Evolutionary conservation across 2,113 vertebrate species (phyloP).

Genomic region (Tetrao urogallus): DNA sequence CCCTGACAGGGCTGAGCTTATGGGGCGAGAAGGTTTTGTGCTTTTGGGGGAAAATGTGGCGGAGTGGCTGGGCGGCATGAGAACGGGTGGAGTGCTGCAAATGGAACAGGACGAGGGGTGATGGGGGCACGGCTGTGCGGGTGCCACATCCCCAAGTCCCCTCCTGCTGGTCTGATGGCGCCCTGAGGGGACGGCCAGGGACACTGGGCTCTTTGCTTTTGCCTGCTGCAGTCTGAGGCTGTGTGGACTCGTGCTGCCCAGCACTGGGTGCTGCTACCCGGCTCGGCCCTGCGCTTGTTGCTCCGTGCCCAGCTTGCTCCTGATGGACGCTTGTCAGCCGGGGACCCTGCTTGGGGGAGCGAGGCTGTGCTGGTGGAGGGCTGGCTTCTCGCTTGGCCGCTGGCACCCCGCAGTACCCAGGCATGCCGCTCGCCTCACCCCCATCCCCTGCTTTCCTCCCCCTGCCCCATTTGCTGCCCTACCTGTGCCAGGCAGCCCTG

Average conservation of each 20-base stretch:
- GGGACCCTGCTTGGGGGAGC: background rate
- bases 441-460: background rate
- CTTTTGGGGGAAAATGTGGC: background rate
- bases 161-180: background rate
- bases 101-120: background rate
- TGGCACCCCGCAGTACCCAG: background rate
- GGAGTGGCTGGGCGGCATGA: background rate
- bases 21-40: accelerated
- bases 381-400: background rate
- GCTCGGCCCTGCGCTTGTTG: background rate
- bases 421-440: background rate
- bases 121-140: accelerated
- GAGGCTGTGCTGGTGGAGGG: background rate
- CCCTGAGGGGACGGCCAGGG: background rate
- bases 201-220: background rate
- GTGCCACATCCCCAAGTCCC: accelerated
- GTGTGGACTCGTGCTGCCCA: background rate
- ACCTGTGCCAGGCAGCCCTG: background rate
- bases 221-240: background rate
- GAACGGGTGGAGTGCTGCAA: background rate
- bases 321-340: background rate
- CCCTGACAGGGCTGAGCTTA: background rate
- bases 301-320: background rate
- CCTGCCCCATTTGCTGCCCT: background rate
- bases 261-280: background rate